Percentiles rank a stretch among this genome's conserved stretches.
Evolutionary conservation across 2,888 invertebrate genomes (phyloP).

Genomic region (Mesorhabditis sp.): DNA sequence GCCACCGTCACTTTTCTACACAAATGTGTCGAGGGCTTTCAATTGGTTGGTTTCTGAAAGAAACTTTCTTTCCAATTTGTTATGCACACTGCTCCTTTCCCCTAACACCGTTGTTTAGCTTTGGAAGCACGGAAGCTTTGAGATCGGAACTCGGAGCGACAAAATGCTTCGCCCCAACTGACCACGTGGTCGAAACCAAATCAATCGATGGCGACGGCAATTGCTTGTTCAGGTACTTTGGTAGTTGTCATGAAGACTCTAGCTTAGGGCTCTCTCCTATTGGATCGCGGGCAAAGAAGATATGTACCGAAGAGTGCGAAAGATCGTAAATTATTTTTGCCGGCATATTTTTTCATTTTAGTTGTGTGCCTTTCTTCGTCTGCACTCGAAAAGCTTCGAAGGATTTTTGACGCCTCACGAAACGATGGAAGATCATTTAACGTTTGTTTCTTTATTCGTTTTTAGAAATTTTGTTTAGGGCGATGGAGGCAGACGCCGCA

Average conservation of each 20-base stretch:
- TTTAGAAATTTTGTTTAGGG: neutral
- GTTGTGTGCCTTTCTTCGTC: neutral
- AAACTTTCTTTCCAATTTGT: too few species aligned
- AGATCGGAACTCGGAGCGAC: too few species aligned
- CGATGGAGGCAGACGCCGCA: neutral
- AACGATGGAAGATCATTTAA: neutral
- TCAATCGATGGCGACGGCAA: slow-evolving; percentile 3
- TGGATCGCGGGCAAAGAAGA: neutral
- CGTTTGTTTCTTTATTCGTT: neutral
- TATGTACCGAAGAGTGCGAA: neutral
- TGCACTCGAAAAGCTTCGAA: neutral
- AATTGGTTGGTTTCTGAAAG: too few species aligned
- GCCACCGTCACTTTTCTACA: too few species aligned
- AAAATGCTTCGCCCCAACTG: too few species aligned
- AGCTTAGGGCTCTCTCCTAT: neutral
- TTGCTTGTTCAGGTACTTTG: neutral
- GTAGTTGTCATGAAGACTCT: neutral
- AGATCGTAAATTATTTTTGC: neutral
- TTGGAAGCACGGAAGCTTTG: too few species aligned
- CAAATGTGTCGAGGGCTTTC: too few species aligned
- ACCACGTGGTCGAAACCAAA: neutral
- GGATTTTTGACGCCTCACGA: neutral
- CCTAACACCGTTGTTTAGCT: too few species aligned
- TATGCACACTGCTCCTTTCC: too few species aligned
- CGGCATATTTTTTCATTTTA: neutral